These are phyloP conservation scores for Incurvaria masculella DNA, from an alignment of 2,888 invertebrate genomes.

Conservation along the genomic window DNA sequence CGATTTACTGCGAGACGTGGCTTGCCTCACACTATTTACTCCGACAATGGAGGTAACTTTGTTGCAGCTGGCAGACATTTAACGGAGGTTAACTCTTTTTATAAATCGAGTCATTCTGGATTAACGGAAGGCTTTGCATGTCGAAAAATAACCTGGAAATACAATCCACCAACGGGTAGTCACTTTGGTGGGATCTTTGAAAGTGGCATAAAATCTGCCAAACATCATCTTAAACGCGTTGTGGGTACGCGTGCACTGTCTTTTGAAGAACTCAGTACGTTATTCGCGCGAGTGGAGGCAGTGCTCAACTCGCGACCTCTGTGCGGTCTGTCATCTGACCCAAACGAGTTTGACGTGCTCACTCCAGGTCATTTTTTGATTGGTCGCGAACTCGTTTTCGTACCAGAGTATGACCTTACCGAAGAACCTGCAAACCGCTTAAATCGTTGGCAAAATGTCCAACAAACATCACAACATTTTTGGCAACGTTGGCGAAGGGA, in stretches of 20 bases:
- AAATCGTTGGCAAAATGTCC: slow-evolving; percentile 3
- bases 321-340: no score
- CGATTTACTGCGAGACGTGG: slow-evolving; percentile 12
- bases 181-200: no score
- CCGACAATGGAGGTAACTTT: slow-evolving; percentile 15
- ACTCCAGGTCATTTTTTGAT: no score
- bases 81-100: neutral
- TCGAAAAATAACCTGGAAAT: no score
- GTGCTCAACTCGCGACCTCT: no score
- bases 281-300: no score
- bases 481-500: slow-evolving; percentile 2
- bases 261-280: no score
- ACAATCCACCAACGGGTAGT: no score
- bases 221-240: no score
- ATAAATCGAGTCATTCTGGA: neutral
- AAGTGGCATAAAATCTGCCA: no score
- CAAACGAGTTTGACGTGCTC: no score
- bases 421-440: neutral
- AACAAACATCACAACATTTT: slow-evolving; percentile 1
- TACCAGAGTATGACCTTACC: neutral
- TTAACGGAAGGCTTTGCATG: neutral
- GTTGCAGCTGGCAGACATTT: slow-evolving; percentile 10
- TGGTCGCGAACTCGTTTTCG: neutral
- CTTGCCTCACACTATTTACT: slow-evolving; percentile 5
- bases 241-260: no score